Percentiles rank a stretch among this genome's conserved stretches.
These are phyloP conservation scores for Acronicta aceris DNA, from an alignment of 2,888 invertebrate genomes.

Conservation along the genomic window DNA sequence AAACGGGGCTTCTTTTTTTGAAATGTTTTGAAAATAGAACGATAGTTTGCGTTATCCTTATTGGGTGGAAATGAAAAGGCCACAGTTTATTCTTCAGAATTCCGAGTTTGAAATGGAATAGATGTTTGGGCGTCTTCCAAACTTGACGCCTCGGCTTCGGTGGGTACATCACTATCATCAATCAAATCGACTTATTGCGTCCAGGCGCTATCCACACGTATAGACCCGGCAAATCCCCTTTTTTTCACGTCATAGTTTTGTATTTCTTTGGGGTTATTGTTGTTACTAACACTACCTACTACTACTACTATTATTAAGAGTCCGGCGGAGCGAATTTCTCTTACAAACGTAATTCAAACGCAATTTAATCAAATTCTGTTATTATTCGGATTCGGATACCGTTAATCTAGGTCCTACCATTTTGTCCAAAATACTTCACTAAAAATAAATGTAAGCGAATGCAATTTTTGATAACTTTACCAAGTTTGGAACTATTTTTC, in stretches of 20 bases:
- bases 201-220: slow-evolving; percentile 58
- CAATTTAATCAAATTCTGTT: no score
- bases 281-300: no score
- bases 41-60: neutral
- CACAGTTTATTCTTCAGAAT: slow-evolving; percentile 14
- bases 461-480: no score
- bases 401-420: no score
- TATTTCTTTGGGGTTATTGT: slow-evolving; percentile 30
- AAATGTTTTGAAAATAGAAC: neutral
- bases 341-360: no score
- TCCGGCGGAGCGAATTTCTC: no score
- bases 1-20: neutral
- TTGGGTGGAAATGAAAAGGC: slow-evolving; percentile 6
- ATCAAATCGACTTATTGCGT: slow-evolving; percentile 79
- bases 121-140: slow-evolving; percentile 43
- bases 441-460: no score
- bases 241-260: slow-evolving; percentile 55
- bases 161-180: slow-evolving; percentile 65
- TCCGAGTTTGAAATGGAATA: slow-evolving; percentile 32
- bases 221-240: slow-evolving; percentile 58
- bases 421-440: no score
- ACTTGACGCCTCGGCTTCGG: slow-evolving; percentile 42
- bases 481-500: no score
- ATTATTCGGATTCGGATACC: no score
- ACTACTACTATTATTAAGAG: no score